Evolutionary conservation across 2,113 vertebrate species (phyloP).

Genomic region (Arenaria interpres): DNA sequence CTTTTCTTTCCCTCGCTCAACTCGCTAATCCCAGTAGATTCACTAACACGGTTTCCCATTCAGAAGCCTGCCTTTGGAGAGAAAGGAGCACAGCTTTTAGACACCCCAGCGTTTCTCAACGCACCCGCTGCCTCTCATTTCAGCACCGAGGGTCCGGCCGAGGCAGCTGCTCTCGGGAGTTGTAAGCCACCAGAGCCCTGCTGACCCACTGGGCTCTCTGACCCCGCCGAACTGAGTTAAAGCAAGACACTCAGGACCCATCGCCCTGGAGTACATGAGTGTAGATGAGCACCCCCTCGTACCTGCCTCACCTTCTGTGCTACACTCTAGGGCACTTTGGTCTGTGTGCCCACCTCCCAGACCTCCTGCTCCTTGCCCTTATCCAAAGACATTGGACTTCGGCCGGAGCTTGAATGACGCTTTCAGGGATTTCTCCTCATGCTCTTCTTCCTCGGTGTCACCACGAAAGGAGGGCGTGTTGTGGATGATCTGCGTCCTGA

Average conservation of each 20-base stretch:
- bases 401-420: conserved; percentile 86
- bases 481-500: conserved; percentile 93
- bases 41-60: not conserved
- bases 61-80: not conserved
- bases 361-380: conserved; percentile 3
- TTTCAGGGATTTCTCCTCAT: conserved; percentile 79
- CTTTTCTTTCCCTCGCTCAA: not conserved
- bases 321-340: not conserved
- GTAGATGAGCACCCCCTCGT: not conserved
- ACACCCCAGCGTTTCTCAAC: not conserved
- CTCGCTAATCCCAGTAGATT: not conserved
- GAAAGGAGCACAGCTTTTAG: not conserved
- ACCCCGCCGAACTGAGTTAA: not conserved
- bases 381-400: conserved; percentile 93
- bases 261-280: not conserved
- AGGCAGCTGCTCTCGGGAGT: not conserved
- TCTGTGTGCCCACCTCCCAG: not conserved
- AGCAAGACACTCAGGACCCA: not conserved
- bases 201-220: not conserved
- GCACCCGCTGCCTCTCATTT: not conserved
- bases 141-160: accelerated
- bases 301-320: not conserved
- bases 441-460: conserved; percentile 75
- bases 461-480: conserved; percentile 82
- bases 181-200: not conserved